Evolutionary conservation across 2,888 invertebrate genomes (phyloP).

Genomic region (Synanthedon myopaeformis): DNA sequence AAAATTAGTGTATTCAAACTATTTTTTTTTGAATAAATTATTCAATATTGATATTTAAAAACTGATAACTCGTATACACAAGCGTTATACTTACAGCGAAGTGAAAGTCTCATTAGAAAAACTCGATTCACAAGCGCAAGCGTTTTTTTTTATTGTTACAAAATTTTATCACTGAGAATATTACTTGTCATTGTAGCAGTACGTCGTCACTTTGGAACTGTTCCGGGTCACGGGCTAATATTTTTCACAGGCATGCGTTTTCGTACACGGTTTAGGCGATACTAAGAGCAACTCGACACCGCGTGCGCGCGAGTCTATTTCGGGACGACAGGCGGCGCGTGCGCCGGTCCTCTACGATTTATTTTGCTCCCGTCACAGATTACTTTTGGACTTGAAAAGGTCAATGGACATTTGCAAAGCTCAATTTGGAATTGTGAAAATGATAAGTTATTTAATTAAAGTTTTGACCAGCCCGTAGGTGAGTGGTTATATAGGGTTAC

Average conservation of each 20-base stretch:
- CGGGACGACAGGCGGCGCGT: slow-evolving; percentile 36
- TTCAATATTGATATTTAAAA: background rate
- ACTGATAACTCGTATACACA: slow-evolving; percentile 5
- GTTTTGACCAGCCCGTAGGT: too few relatives aligned
- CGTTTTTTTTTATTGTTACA: slow-evolving; percentile 1
- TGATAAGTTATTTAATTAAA: too few relatives aligned
- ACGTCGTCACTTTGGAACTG: slow-evolving; percentile 13
- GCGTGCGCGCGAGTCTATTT: slow-evolving; percentile 49
- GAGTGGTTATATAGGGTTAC: too few relatives aligned
- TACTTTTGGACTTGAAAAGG: slow-evolving; percentile 62
- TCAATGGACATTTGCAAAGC: slow-evolving; percentile 47
- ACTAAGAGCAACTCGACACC: slow-evolving; percentile 60
- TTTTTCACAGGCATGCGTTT: slow-evolving; percentile 52
- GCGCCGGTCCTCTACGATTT: slow-evolving; percentile 29
- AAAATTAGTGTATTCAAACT: too few relatives aligned
- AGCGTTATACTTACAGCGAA: slow-evolving; percentile 52
- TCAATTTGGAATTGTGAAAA: too few relatives aligned
- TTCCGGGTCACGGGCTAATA: slow-evolving; percentile 38
- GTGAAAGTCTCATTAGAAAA: slow-evolving; percentile 44
- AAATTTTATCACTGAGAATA: background rate
- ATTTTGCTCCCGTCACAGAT: slow-evolving; percentile 52
- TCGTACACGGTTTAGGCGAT: slow-evolving; percentile 32
- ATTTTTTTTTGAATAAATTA: background rate
- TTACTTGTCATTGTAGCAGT: slow-evolving; percentile 56
- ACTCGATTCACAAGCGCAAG: slow-evolving; percentile 42